Evolutionary conservation across 2,888 invertebrate genomes (phyloP), one percentile per base, ranked within the genome.

Genomic region (Lithophane semibrunnea): DNA sequence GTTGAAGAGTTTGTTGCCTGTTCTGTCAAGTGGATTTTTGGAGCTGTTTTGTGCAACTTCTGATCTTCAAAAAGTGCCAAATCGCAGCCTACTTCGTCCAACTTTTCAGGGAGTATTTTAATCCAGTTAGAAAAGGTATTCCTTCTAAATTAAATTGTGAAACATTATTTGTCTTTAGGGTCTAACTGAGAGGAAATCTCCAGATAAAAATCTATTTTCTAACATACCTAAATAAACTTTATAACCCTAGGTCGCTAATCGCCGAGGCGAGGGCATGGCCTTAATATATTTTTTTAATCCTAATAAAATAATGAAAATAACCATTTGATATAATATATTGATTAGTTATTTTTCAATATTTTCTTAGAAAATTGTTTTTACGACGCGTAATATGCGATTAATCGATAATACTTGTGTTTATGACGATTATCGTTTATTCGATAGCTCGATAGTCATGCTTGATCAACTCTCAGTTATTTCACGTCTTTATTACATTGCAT

Each of bases 361-460:
- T 65, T 65, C 73, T 21, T 21, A 2, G 52, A 80, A 80, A 52
- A 52, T 47, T 58, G n/a, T 68, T 67, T 75, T 75, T 52, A 79
- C 67, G 21, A 67, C 63, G 44, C 42, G 8, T 10, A 80, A 44
- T 44, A 44, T 10, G 60, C 52, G 83, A 80, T 77, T 82, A 77
- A 77, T 75, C 54, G 76, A 82, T 75, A 66, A 82, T 56, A 63
- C 44, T 61, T 47, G 42, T 67, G 0, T 72, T 73, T 73, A 82
- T 44, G 52, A 16, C 65, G 61, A 72, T 74, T 72, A 75, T 72
- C 71, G 56, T 61, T 42, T 44, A 61, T 29, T 56, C 67, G 75
- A 49, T 68, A 74, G 58, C 21, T 73, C 64, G 74, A 77, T 77
- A 81, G 75, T 82, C 68, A 83, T 72, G 75, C 69, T 67, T 69